Conservation (phyloP, 2,888 invertebrate species). For the Epistrophe grossulariae region DNA sequence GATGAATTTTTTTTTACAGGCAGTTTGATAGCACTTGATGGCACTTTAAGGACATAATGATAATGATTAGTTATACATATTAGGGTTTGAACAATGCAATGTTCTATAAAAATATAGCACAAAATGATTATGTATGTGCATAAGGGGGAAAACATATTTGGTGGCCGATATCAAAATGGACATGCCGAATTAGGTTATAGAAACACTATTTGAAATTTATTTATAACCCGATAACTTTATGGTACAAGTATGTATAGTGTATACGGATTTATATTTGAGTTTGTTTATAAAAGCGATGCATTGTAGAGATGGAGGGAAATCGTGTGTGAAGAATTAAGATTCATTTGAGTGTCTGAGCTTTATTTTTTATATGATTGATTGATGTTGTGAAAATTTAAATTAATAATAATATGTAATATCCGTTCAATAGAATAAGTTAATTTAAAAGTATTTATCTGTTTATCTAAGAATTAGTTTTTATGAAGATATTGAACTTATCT, state of each 20-base stretch:
- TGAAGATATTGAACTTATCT: too few relatives aligned
- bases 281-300: neutral
- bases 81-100: neutral
- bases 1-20: neutral
- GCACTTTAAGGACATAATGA: neutral
- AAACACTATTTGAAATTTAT: conserved; percentile 14
- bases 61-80: neutral
- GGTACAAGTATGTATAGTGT: too few relatives aligned
- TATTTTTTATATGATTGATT: neutral
- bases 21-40: neutral
- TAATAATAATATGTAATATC: neutral
- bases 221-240: neutral
- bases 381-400: neutral
- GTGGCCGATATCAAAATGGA: neutral
- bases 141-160: conserved; percentile 11
- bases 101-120: neutral
- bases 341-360: neutral
- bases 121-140: neutral
- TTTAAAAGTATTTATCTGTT: neutral
- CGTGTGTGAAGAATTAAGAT: neutral
- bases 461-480: neutral
- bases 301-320: neutral
- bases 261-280: neutral
- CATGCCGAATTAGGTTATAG: conserved; percentile 4
- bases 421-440: neutral